phyloP scores from a whole-genome alignment of 2,113 vertebrate species.

The Carassius carassius region DNA sequence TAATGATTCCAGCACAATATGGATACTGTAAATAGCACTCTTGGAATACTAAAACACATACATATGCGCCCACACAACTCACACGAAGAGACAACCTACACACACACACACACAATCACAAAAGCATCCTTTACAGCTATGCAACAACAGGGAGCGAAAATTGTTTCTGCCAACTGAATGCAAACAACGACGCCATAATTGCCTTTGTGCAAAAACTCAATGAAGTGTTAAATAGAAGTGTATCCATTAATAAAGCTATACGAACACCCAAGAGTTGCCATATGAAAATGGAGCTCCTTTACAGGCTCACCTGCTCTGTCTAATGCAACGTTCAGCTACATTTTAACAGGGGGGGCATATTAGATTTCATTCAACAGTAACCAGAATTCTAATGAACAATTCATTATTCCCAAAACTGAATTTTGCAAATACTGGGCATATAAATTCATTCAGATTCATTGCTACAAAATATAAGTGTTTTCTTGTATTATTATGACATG shows the following conservation, averaged over 20 bases:
- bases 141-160: slow-evolving; percentile 31
- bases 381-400: slow-evolving; percentile 44
- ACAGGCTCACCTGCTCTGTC: slow-evolving; percentile 34
- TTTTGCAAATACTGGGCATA: not conserved
- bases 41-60: not conserved
- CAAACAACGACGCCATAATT: slow-evolving; percentile 50
- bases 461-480: not conserved
- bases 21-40: slow-evolving; percentile 17
- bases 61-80: slow-evolving; percentile 27
- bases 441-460: too few species aligned
- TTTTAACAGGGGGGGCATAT: slow-evolving; percentile 36
- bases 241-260: slow-evolving; percentile 51
- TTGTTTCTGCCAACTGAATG: slow-evolving; percentile 45
- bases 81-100: not conserved
- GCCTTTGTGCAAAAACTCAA: slow-evolving; percentile 53
- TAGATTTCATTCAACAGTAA: slow-evolving; percentile 44
- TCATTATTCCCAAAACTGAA: slow-evolving; percentile 34
- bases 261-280: slow-evolving; percentile 31
- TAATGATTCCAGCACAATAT: slow-evolving; percentile 3
- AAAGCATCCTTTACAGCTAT: slow-evolving; percentile 23
- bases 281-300: slow-evolving; percentile 57
- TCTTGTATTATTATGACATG: not conserved
- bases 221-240: slow-evolving; percentile 48
- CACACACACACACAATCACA: not conserved
- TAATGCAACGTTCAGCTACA: slow-evolving; percentile 47